Evolutionary conservation across 2,797 vertebrate species (phyloP), one percentile per base, ranked within the genome.

Genomic region (Salarias fasciatus): DNA sequence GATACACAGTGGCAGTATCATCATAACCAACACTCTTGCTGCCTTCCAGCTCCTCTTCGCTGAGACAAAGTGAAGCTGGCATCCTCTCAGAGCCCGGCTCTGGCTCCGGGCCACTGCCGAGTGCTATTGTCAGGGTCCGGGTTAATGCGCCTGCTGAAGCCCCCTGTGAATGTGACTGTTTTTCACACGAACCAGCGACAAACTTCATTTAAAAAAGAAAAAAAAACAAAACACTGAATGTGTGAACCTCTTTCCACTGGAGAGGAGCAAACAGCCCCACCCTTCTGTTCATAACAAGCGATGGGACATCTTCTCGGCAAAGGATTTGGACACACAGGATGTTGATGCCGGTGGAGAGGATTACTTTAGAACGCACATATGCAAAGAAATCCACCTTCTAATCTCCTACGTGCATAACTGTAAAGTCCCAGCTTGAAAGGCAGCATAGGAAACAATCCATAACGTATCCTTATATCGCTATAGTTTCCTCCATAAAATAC

Each of bases 131-230:
- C 42, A 33, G 47, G 66, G 47, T 60, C 59, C 35, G 51, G 65
- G 69, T 80, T 74, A 63, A 82, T 74, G 63, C 48, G 42, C 41
- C 30, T 66, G 60, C 67, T 53, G 63, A 64, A 44, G 11, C 55
- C 10, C 58, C 63, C 43, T 6, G 54, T 29, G 33, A 9, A 35
- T 5, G 33, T 9, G 50, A 43, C 42, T 63, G 40, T 46, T 82
- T 82, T 74, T 79, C 55, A 77, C 65, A 69, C 63, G 52, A 53
- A 50, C 61, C 42, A 24, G 18, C 18, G 24, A 24, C 24, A 24
- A 24, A 24, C n/a, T n/a, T n/a, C 24, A 24, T n/a, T n/a, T n/a
- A 24, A 24, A 24, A 24, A 24, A 2, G 24, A 63, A 60, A 31
- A 55, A 66, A 37, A 35, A 35, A 35, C 6, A 35, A 24, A 66